A percentile compares a stretch with the other conserved stretches of the same genome.
phyloP scores from a whole-genome alignment of 2,113 vertebrate genomes.

The Mirounga angustirostris region DNA sequence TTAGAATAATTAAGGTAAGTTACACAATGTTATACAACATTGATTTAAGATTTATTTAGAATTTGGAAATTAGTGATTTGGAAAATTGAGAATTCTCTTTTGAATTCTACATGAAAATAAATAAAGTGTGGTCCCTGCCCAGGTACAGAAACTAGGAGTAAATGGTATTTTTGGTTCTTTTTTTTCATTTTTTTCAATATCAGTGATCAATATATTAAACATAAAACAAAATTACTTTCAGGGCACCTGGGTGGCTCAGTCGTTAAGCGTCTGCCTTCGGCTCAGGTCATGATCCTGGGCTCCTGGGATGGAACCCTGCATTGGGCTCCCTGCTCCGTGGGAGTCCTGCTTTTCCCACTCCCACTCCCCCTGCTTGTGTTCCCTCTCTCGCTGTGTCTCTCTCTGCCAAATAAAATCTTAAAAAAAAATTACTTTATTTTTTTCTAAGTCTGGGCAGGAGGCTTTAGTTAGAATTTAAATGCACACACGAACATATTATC shows the following conservation, averaged over 20 bases:
- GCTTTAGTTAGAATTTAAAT: background rate
- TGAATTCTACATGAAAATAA: background rate
- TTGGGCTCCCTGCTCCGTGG: no score
- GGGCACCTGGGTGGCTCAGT: no score
- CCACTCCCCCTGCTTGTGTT: no score
- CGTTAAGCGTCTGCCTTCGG: no score
- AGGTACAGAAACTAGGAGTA: background rate
- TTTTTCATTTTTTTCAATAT: background rate
- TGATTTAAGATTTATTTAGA: constrained; percentile 19
- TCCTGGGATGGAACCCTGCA: no score
- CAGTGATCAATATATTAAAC: background rate
- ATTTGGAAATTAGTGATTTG: background rate
- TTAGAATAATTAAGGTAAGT: background rate
- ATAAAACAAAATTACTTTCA: background rate
- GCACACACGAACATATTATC: background rate
- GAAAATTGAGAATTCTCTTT: background rate
- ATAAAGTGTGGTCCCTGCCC: background rate
- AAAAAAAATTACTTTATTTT: background rate
- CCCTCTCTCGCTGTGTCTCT: no score
- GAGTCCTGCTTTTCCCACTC: no score
- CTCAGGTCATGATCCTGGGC: no score
- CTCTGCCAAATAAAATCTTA: no score
- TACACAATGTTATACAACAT: background rate
- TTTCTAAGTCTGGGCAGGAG: background rate
- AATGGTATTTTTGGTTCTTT: background rate